These are phyloP conservation scores for Hypotaenidia okinawae DNA, from an alignment of 2,797 vertebrate genomes.

Conservation along the genomic window DNA sequence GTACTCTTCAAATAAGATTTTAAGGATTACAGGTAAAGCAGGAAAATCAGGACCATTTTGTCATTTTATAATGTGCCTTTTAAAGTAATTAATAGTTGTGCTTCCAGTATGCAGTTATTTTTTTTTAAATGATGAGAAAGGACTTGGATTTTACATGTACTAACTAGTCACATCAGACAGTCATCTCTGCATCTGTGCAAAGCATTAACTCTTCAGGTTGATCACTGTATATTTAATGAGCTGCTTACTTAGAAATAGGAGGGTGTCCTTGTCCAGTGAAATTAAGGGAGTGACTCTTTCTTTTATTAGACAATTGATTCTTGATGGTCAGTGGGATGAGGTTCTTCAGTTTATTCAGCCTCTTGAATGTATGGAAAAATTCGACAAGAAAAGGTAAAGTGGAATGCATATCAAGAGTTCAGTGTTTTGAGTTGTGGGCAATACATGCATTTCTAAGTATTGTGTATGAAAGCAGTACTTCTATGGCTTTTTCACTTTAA, in stretches of 20 bases:
- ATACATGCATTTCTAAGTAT: background rate
- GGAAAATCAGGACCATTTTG: background rate
- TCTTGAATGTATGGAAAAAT: constrained; percentile 96
- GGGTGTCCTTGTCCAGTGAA: background rate
- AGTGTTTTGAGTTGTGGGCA: background rate
- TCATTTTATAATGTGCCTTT: background rate
- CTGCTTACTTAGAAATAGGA: background rate
- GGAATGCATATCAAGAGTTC: background rate
- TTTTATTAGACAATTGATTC: constrained; percentile 88
- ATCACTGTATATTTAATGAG: background rate
- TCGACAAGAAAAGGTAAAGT: constrained; percentile 93
- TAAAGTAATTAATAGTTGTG: background rate
- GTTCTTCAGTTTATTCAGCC: constrained; percentile 98
- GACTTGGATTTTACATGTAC: background rate
- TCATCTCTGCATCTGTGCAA: background rate
- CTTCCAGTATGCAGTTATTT: background rate
- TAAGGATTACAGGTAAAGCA: background rate
- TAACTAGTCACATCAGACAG: background rate
- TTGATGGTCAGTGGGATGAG: constrained; percentile 98
- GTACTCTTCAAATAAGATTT: background rate
- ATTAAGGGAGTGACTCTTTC: background rate
- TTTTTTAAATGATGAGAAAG: constrained; percentile 11
- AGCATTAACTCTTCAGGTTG: background rate
- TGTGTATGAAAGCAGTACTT: background rate
- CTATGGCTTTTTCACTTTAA: background rate